Percentiles rank a stretch among this genome's conserved stretches.
These are phyloP conservation scores for Delphinapterus leucas DNA, from an alignment of 2,113 vertebrate species.

Conservation along the genomic window DNA sequence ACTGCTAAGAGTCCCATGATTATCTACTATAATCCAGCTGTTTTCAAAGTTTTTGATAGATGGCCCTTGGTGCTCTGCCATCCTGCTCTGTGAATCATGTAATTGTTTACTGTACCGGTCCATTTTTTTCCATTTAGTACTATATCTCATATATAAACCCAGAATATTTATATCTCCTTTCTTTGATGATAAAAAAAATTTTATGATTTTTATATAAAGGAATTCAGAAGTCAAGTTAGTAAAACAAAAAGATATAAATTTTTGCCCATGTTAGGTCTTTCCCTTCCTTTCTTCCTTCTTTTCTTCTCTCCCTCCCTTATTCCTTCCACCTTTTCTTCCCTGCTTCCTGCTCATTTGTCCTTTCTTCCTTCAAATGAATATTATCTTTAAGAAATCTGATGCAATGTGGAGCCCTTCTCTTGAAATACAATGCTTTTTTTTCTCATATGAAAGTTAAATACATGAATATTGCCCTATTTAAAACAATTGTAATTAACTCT, in stretches of 20 bases:
- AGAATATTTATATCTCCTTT: conserved; percentile 67
- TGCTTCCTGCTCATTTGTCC: background rate
- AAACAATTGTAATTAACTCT: background rate
- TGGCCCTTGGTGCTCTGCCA: conserved; percentile 66
- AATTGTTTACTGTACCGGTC: conserved; percentile 72
- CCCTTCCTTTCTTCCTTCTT: background rate
- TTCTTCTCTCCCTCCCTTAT: accelerated
- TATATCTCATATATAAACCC: conserved; percentile 72
- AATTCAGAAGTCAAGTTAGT: conserved; percentile 72
- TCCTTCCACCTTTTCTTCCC: background rate
- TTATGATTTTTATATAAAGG: conserved; percentile 61
- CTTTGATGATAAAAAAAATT: conserved; percentile 66
- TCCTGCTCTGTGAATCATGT: conserved; percentile 75
- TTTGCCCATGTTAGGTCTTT: background rate
- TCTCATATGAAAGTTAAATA: background rate
- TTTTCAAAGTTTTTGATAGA: conserved; percentile 79
- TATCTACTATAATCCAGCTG: conserved; percentile 74
- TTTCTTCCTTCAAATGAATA: background rate
- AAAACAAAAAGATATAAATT: conserved; percentile 62
- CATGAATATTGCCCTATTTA: background rate
- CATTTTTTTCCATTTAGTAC: conserved; percentile 76
- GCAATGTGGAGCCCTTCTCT: background rate
- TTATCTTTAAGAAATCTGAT: background rate
- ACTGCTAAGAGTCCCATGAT: conserved; percentile 69
- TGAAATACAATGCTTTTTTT: background rate